phyloP scores from a whole-genome alignment of 2,113 vertebrate genomes.

The Gila orcuttii region DNA sequence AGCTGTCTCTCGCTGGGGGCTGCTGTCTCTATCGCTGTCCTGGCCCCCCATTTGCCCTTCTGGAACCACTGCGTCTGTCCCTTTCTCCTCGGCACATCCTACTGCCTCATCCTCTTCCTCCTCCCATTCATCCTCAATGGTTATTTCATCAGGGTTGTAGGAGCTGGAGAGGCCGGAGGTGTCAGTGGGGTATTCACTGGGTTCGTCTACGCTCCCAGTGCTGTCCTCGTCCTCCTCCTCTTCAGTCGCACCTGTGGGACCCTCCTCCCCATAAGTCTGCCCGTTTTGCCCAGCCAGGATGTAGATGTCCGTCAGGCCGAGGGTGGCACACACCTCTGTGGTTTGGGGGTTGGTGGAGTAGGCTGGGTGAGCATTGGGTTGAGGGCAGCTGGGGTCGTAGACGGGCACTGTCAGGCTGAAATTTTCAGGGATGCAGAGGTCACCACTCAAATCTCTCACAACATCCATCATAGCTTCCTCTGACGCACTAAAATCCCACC shows the following conservation, averaged over 20 bases:
- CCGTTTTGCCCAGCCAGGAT: slow-evolving; percentile 74
- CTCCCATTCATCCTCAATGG: slow-evolving; percentile 87
- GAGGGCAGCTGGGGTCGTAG: slow-evolving; percentile 83
- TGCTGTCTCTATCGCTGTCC: slow-evolving; percentile 61
- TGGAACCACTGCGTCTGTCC: slow-evolving; percentile 81
- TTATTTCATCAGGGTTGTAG: slow-evolving; percentile 94
- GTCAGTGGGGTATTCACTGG: slow-evolving; percentile 88
- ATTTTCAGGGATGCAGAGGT: slow-evolving; percentile 88
- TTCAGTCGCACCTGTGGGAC: slow-evolving; percentile 57
- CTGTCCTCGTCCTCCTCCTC: slow-evolving; percentile 76
- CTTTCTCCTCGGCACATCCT: slow-evolving; percentile 49
- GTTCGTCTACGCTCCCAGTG: slow-evolving; percentile 83
- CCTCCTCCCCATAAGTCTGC: slow-evolving; percentile 55
- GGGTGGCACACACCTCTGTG: slow-evolving; percentile 89
- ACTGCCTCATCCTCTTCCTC: slow-evolving; percentile 72
- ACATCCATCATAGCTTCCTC: slow-evolving; percentile 86
- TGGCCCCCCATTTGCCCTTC: slow-evolving; percentile 72
- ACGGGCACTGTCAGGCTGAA: slow-evolving; percentile 83
- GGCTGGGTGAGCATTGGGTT: slow-evolving; percentile 71
- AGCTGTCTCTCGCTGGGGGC: slow-evolving; percentile 24
- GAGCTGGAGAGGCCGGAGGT: slow-evolving; percentile 84
- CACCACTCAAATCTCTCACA: slow-evolving; percentile 81
- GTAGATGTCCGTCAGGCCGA: slow-evolving; percentile 91
- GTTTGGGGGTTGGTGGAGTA: slow-evolving; percentile 90
- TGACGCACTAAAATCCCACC: slow-evolving; percentile 92